Evolutionary conservation across 1,140 invertebrate species (phyloP).

Genomic region (Apolygus lucorum): DNA sequence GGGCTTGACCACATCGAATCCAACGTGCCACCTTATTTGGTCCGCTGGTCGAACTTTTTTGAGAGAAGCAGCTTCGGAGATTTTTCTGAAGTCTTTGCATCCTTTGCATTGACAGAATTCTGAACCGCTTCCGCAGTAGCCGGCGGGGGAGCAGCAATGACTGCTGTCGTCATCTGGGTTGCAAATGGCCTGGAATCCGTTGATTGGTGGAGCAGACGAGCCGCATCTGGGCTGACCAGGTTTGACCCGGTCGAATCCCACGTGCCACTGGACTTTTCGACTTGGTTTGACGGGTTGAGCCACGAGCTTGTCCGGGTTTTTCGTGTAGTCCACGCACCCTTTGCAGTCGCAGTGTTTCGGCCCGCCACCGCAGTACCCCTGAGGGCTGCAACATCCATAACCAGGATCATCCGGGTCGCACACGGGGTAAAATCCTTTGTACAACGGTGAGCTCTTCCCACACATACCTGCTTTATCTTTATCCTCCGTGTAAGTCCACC

Average conservation of each 20-base stretch:
- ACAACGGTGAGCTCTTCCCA: slow-evolving; percentile 28
- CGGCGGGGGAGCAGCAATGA: slow-evolving; percentile 30
- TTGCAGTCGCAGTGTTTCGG: slow-evolving; percentile 29
- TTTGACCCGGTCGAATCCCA: slow-evolving; percentile 26
- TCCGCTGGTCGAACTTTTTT: slow-evolving; percentile 17
- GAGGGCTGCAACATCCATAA: slow-evolving; percentile 30
- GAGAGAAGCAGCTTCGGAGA: slow-evolving; percentile 6
- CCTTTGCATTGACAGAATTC: slow-evolving; percentile 28
- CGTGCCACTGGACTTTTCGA: slow-evolving; percentile 29
- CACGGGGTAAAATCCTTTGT: slow-evolving; percentile 32
- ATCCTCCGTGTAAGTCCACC: slow-evolving; percentile 31
- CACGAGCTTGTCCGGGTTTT: slow-evolving; percentile 29
- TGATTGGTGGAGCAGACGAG: slow-evolving; percentile 25
- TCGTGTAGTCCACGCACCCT: slow-evolving; percentile 27
- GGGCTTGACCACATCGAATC: slow-evolving; percentile 14
- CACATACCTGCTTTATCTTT: slow-evolving; percentile 30
- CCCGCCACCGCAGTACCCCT: slow-evolving; percentile 30
- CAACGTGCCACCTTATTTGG: slow-evolving; percentile 12
- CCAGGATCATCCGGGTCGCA: slow-evolving; percentile 32
- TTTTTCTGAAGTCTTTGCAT: slow-evolving; percentile 29
- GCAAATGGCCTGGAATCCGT: slow-evolving; percentile 27
- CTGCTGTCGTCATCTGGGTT: slow-evolving; percentile 30
- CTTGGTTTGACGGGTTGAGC: slow-evolving; percentile 29
- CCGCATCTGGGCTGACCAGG: slow-evolving; percentile 28
- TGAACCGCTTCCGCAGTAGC: slow-evolving; percentile 27